phyloP scores from a whole-genome alignment of 2,888 invertebrate species.

The Allolobophora icterica region DNA sequence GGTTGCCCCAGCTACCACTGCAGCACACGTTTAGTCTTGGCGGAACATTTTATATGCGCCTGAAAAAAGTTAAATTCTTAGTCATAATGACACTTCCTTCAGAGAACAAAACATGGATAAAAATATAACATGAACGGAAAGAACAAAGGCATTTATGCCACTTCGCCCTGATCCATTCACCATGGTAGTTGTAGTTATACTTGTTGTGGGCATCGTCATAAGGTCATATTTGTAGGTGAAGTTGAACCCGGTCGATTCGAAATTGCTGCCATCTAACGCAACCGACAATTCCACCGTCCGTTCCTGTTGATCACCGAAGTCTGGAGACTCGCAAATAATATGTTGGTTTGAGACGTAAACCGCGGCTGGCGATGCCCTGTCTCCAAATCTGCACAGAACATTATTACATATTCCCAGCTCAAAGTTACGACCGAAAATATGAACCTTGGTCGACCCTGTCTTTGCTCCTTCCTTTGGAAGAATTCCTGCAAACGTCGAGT shows the following conservation, averaged over 20 bases:
- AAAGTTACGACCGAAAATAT: constrained; percentile 48
- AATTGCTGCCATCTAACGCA: constrained; percentile 31
- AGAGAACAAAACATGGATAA: too few relatives aligned
- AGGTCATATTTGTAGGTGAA: constrained; percentile 31
- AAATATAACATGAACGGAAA: too few relatives aligned
- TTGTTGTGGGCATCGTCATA: background rate
- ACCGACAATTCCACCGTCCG: constrained; percentile 27
- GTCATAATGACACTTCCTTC: too few relatives aligned
- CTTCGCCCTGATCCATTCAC: constrained; percentile 28
- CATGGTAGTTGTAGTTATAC: background rate
- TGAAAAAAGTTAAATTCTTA: too few relatives aligned
- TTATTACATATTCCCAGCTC: constrained; percentile 45
- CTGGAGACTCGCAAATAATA: constrained; percentile 45
- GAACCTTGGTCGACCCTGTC: constrained; percentile 42
- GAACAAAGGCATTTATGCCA: too few relatives aligned
- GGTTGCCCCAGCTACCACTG: too few relatives aligned
- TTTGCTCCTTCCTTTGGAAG: constrained; percentile 45
- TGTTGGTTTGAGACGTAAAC: constrained; percentile 43
- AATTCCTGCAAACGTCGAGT: constrained; percentile 35
- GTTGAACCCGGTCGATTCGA: constrained; percentile 23
- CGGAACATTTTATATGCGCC: too few relatives aligned
- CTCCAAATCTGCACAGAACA: constrained; percentile 45
- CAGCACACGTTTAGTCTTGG: too few relatives aligned
- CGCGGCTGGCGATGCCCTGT: background rate
- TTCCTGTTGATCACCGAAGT: background rate